A percentile compares a stretch with the other conserved stretches of the same genome.
Conservation (phyloP, 2,888 invertebrate species). For the Prosapia bicincta region DNA sequence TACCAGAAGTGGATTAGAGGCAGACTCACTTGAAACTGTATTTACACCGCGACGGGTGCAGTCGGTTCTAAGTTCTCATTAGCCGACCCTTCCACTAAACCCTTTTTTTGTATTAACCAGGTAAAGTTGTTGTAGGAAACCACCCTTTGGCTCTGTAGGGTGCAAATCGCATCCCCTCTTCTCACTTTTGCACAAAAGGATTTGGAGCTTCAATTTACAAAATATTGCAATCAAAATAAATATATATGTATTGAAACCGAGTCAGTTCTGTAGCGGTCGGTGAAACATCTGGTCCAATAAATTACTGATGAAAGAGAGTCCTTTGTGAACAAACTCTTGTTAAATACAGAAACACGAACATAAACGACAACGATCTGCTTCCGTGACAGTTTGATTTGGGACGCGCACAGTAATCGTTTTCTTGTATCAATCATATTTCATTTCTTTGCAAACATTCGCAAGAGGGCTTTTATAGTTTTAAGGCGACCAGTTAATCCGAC, state of each 20-base stretch:
- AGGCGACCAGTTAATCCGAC: too few species aligned
- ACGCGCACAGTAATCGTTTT: too few species aligned
- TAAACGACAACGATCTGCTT: too few species aligned
- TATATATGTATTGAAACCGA: constrained; percentile 16
- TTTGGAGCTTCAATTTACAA: constrained; percentile 20
- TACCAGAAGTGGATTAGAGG: neutral
- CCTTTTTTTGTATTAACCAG: constrained; percentile 12
- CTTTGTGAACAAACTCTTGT: too few species aligned
- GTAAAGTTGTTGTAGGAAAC: constrained; percentile 8
- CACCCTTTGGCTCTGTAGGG: neutral
- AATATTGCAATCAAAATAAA: constrained; percentile 29
- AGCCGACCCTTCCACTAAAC: constrained; percentile 12
- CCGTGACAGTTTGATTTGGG: too few species aligned
- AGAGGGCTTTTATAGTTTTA: too few species aligned
- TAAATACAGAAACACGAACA: too few species aligned
- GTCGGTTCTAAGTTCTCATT: neutral
- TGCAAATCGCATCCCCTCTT: neutral
- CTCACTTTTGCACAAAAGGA: neutral
- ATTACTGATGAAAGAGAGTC: too few species aligned
- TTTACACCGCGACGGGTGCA: neutral
- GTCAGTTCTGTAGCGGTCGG: neutral
- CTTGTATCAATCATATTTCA: too few species aligned
- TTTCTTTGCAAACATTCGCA: too few species aligned
- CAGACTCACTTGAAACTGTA: neutral
- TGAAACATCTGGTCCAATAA: neutral